Base-by-base conservation (phyloP, 2,113 vertebrate genomes). In the Kryptolebias marmoratus region DNA sequence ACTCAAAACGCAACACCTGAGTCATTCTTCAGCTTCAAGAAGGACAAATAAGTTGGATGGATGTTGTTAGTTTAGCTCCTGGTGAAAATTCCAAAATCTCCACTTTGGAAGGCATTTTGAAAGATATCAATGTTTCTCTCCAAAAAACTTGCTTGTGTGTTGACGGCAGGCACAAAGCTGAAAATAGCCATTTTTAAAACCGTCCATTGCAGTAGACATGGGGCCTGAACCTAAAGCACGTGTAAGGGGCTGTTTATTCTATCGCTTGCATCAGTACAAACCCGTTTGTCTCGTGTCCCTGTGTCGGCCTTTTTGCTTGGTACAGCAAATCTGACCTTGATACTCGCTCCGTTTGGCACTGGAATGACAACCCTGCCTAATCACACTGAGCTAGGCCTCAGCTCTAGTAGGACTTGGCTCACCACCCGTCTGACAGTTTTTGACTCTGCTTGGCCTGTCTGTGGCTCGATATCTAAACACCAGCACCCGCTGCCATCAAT, bases 401-500 rank as follows among this genome's bases (percentile, higher is more conserved):
- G 68, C 89, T 82, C 87, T 88, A 81, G 79, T 79, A 87, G 82
- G 83, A 77, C 84, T 89, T 88, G 88, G 87, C 91, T 89, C 71
- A 4, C 55, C 80, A 65, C 61, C 75, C 58, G 76, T 42, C 62
- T 39, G 64, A 77, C 60, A 63, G 78, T 81, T 88, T 87, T 73
- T 74, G 85, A 85, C 83, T 87, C 84, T 75, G 31, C 77, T 66
- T 75, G 83, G 82, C 77, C 79, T 84, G 77, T 77, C 85, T 68
- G 72, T 64, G 80, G 80, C 78, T 79, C 73, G 14, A 74, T 64
- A 69, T 87, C 83, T 85, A 90, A 90, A 91, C 83, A 85, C 78
- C 83, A 91, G 77, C 88, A 87, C 85, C 84, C 84, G 88, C 80
- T 87, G 84, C 79, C 79, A 84, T 92, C 87, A 82, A 73, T 88